Base-by-base conservation (phyloP, 2,888 invertebrate genomes). In the Caenorhabditis auriculariae region DNA sequence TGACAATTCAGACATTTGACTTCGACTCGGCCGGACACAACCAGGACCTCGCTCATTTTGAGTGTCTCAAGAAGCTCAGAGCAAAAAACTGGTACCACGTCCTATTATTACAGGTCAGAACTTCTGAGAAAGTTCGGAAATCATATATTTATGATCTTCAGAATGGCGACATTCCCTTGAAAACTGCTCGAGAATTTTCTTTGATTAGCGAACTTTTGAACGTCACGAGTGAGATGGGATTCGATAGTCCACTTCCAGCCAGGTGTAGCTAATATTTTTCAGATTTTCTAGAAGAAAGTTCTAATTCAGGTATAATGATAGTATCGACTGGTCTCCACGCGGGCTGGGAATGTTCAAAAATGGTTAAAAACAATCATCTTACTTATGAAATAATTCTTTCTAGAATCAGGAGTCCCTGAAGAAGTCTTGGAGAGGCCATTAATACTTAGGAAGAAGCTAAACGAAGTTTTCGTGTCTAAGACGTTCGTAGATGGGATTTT, bases 31-130 rank as follows among this genome's bases (percentile, higher is more conserved):
- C 7, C 24, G 61, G 61, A 4, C 61, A 61, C 35, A 49, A 53
- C 19, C 61, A 61, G 35, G 61, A 61, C 42, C 56, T 50, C 1
- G 61, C 61, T 5, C 61, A 61, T 38, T 61, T 61, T 27, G 61
- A 61, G 42, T 61, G 61, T 46, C 49, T 61, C 6, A 27, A 56
- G 27, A 19, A 23, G 12, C 53, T 61, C 32, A 28, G 53, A 17
- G 26, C 44, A 15, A 42, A 45, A 12, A 54, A 47, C 26, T 61
- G 61, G 61, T 32, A 56, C 43, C 61, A 61, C 44, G 61, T 50
- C 0, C 37, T 61, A 4, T 37, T 61, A 5, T 21, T 61, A 0
- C 60, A 60, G 45, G 60, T 55, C 12, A 15, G 37, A 4, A 5
- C 15, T 45, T 26, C 29, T 26, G 4, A 43, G 17, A 43, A 29